A percentile compares a stretch with the other conserved stretches of the same genome.
Conservation (phyloP, 2,113 vertebrate genomes). For the Saimiri boliviensis region DNA sequence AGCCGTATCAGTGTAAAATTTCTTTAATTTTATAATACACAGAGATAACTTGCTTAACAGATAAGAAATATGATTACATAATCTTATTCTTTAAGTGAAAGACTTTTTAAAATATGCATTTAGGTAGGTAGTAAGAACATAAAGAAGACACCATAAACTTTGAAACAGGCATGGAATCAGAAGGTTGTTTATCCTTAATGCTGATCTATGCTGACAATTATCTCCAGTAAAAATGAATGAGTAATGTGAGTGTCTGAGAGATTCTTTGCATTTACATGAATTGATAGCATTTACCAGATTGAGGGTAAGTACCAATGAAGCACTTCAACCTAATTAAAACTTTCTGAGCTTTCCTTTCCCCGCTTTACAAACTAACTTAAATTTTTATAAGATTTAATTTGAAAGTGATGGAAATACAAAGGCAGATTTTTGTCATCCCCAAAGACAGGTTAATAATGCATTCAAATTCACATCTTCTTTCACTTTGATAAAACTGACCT, state of each 20-base stretch:
- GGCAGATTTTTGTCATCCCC: slow-evolving; percentile 43
- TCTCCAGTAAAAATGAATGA: slow-evolving; percentile 53
- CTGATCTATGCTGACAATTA: background rate
- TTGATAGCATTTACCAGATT: background rate
- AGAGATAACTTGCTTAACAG: background rate
- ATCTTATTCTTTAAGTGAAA: background rate
- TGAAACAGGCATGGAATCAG: background rate
- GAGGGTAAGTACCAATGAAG: slow-evolving; percentile 5
- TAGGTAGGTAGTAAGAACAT: background rate
- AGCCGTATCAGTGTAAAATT: background rate
- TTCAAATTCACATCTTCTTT: slow-evolving; percentile 58
- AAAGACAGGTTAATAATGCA: slow-evolving; percentile 79
- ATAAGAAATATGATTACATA: background rate
- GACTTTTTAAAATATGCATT: background rate
- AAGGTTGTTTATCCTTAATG: slow-evolving; percentile 22
- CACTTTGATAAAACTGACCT: slow-evolving; percentile 76
- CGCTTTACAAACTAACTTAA: background rate
- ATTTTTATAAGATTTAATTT: slow-evolving; percentile 65
- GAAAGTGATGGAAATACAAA: slow-evolving; percentile 59
- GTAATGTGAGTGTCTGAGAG: background rate
- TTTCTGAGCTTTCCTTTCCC: background rate
- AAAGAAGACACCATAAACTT: background rate
- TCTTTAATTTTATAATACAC: slow-evolving; percentile 2
- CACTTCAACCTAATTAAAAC: slow-evolving; percentile 65
- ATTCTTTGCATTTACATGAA: background rate